Evolutionary conservation across 2,888 invertebrate species (phyloP).

Genomic region (Yponomeuta cagnagella): DNA sequence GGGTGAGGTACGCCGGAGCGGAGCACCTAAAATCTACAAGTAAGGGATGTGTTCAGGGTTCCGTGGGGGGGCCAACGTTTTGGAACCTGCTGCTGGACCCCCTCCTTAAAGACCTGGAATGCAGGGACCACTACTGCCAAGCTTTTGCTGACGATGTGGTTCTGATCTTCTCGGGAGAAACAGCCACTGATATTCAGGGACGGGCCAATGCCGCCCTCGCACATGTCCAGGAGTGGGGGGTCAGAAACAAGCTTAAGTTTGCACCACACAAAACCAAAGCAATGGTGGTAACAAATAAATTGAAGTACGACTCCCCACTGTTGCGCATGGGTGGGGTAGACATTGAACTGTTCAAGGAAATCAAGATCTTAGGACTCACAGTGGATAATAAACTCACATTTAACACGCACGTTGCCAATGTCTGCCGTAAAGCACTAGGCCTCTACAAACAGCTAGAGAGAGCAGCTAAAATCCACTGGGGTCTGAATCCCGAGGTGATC

Average conservation of each 20-base stretch:
- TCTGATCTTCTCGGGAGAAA: no score
- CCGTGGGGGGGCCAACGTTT: not conserved
- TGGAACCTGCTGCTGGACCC: conserved; percentile 24
- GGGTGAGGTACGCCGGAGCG: not conserved
- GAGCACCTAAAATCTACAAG: no score
- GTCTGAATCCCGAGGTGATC: conserved; percentile 17
- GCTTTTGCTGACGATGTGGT: no score
- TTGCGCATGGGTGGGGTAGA: no score
- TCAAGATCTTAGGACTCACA: conserved; percentile 20
- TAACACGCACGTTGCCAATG: conserved; percentile 14
- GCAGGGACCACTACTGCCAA: conserved; percentile 2
- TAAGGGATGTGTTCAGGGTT: no score
- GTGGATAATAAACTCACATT: conserved; percentile 21
- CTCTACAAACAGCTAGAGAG: conserved; percentile 16
- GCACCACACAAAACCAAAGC: no score
- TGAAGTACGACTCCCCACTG: no score
- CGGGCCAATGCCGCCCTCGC: no score
- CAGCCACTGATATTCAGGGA: no score
- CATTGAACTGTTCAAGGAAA: conserved; percentile 3
- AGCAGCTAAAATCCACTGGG: conserved; percentile 16
- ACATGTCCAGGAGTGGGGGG: no score
- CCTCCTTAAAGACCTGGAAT: conserved; percentile 13
- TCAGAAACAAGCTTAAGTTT: no score
- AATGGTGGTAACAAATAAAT: no score
- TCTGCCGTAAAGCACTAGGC: conserved; percentile 18